These are phyloP conservation scores for Tragelaphus scriptus DNA, from an alignment of 2,113 vertebrate genomes.

Conservation along the genomic window DNA sequence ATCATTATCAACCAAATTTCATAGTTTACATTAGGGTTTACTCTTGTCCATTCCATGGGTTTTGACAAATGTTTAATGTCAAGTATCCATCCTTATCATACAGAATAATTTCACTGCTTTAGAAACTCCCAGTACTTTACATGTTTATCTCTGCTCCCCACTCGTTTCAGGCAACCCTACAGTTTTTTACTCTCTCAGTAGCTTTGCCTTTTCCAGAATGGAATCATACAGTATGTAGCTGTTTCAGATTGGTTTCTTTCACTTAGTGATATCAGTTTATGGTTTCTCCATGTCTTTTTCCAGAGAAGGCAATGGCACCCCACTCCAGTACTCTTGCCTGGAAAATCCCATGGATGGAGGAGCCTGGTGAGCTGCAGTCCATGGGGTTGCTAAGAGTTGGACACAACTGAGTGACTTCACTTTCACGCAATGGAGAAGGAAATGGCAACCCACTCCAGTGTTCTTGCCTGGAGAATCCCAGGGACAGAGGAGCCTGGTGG, in stretches of 20 bases:
- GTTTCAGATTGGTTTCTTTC: not conserved
- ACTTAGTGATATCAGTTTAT: not conserved
- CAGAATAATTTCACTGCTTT: not conserved
- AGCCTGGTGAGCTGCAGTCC: too few species aligned
- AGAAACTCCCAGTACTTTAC: not conserved
- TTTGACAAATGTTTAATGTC: not conserved
- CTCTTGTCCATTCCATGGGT: not conserved
- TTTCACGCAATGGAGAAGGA: too few species aligned
- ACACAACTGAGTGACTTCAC: too few species aligned
- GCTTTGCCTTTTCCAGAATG: not conserved
- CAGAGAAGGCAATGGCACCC: too few species aligned
- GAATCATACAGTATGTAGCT: not conserved
- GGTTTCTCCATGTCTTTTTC: not conserved
- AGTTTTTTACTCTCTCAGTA: not conserved
- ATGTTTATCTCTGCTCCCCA: not conserved
- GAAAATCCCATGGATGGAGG: too few species aligned
- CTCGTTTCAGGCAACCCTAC: not conserved
- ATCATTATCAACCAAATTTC: not conserved
- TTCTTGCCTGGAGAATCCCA: too few species aligned
- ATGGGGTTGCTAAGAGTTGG: too few species aligned
- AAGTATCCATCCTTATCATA: not conserved
- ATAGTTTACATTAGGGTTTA: not conserved
- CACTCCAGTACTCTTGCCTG: too few species aligned
- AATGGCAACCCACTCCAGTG: too few species aligned
- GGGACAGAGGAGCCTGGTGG: too few species aligned